Evolutionary conservation across 2,113 vertebrate species (phyloP).

Genomic region (Chitala chitala): DNA sequence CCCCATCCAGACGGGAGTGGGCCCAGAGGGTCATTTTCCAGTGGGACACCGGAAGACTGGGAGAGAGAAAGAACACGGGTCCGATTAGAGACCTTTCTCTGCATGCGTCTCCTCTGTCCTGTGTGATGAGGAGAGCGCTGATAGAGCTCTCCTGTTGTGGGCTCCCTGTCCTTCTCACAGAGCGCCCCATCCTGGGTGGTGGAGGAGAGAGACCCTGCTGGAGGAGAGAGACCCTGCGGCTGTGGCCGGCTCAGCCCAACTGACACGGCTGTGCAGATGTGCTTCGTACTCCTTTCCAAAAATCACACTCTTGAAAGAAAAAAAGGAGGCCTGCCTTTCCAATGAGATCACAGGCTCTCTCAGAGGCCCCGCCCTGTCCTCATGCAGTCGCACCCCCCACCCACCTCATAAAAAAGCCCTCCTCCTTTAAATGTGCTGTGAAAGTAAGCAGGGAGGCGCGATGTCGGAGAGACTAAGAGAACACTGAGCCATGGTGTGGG

Average conservation of each 20-base stretch:
- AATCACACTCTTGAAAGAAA: slow-evolving; percentile 65
- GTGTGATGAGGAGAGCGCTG: neutral
- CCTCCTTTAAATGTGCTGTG: slow-evolving; percentile 62
- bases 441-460: slow-evolving; percentile 69
- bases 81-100: slow-evolving; percentile 40
- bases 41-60: slow-evolving; percentile 75
- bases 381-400: slow-evolving; percentile 55
- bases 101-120: slow-evolving; percentile 1
- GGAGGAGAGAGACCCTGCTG: neutral
- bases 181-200: neutral
- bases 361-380: slow-evolving; percentile 78
- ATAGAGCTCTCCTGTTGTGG: neutral
- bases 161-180: too few relatives aligned
- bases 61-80: slow-evolving; percentile 47
- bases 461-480: slow-evolving; percentile 78
- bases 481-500: slow-evolving; percentile 76
- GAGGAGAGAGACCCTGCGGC: slow-evolving; percentile 38
- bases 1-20: slow-evolving; percentile 92
- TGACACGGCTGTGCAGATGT: slow-evolving; percentile 53
- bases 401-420: slow-evolving; percentile 42
- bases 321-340: slow-evolving; percentile 76
- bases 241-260: slow-evolving; percentile 42
- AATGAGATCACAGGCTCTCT: slow-evolving; percentile 94
- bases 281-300: slow-evolving; percentile 81
- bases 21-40: slow-evolving; percentile 91